Conservation (phyloP, 2,797 vertebrate genomes). For the Micropoecilia bifurca region DNA sequence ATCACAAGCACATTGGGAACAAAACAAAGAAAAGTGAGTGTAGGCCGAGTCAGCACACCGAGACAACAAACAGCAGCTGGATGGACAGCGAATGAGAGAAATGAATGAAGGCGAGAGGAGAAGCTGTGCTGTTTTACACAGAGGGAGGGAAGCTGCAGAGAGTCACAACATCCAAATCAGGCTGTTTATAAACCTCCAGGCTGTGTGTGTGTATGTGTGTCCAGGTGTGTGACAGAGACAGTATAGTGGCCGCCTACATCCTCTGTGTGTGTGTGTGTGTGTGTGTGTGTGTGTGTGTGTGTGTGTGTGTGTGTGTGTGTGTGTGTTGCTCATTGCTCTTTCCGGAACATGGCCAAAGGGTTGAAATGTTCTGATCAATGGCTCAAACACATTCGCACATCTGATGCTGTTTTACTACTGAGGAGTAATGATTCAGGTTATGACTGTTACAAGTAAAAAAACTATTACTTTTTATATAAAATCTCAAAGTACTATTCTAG, state of each 20-base stretch:
- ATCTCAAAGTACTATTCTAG: neutral
- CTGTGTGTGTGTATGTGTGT: conserved; percentile 17
- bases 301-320: conserved; percentile 4
- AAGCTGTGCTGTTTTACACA: conserved; percentile 33
- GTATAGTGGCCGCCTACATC: conserved; percentile 50
- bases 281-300: conserved; percentile 8
- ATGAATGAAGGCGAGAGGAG: conserved; percentile 35
- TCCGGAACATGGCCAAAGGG: conserved; percentile 63
- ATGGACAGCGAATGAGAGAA: conserved; percentile 32
- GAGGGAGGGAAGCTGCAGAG: conserved; percentile 13
- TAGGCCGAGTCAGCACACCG: conserved; percentile 6
- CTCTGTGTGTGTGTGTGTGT: conserved; percentile 6
- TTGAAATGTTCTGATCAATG: conserved; percentile 67
- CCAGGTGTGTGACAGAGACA: conserved; percentile 31
- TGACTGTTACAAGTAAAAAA: neutral
- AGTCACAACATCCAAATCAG: conserved; percentile 54
- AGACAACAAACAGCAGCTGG: conserved; percentile 40
- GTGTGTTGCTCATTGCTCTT: conserved; percentile 41
- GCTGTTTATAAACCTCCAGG: conserved; percentile 70
- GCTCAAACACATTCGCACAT: conserved; percentile 24
- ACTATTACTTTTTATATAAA: neutral
- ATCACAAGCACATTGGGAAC: conserved; percentile 19
- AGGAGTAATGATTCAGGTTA: neutral
- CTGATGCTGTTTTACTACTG: conserved; percentile 5
- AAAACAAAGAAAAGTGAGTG: conserved; percentile 12